Base-by-base conservation (phyloP, 1,140 invertebrate species). In the Rhynchophorus ferrugineus region DNA sequence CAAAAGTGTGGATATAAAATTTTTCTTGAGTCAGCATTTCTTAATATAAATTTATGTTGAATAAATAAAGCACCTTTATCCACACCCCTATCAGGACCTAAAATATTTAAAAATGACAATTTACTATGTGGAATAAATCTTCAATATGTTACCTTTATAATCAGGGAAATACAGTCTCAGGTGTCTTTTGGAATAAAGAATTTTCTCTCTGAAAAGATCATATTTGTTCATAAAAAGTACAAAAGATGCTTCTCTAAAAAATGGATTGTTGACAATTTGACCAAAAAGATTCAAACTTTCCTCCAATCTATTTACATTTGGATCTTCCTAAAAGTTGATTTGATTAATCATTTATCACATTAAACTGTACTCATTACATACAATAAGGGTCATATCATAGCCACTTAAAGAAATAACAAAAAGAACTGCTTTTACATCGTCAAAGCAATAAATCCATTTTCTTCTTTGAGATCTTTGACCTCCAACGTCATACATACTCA, bases 391-490 rank as follows among this genome's bases (percentile, higher is more conserved):
- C 76, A 81, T 80, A 62, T 82, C 80, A 63, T 82, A 83, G 24
- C 78, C 78, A 68, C 80, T 83, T 5, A 84, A 67, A 3, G 81
- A 78, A 11, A 80, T 79, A 35, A 84, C 80, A 71, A 80, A 84
- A 22, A 84, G 58, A 8, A 84, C 73, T 18, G 79, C 78, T 61
- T 73, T 71, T 2, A 82, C 81, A 68, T 83, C 79, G 67, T 82
- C 80, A 68, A 83, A 83, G 67, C 79, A 82, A 62, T 84, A 83
- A 53, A 84, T 87, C 84, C 84, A 87, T 61, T 86, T 87, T 57
- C 82, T 75, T 38, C 85, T 65, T 68, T 87, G 84, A 3, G 83
- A 84, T 60, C 80, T 62, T 67, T 88, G 85, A 14, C 85, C 85
- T 22, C 80, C 80, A 17, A 81, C 79, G 66, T 81, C 79, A 60